These are phyloP conservation scores for Nemurella pictetii DNA, from an alignment of 2,888 invertebrate genomes.

Conservation along the genomic window DNA sequence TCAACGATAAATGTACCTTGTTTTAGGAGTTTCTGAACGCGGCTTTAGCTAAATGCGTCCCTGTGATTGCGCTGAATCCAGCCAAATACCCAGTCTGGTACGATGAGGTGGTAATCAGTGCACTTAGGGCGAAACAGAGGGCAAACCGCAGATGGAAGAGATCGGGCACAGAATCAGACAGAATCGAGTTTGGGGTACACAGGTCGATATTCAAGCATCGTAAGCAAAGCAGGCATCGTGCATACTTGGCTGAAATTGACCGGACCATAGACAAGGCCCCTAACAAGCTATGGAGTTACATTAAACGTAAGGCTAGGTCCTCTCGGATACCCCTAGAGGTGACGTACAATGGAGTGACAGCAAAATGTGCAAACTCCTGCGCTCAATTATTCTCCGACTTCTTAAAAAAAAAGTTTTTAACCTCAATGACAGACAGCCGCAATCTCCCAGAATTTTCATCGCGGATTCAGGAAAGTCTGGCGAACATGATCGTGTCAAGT, in stretches of 20 bases:
- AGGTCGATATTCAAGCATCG: neutral
- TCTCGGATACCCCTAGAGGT: neutral
- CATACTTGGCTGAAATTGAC: neutral
- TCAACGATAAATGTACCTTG: neutral
- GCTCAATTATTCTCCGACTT: conserved; percentile 5
- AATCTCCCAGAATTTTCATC: neutral
- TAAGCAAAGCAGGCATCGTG: neutral
- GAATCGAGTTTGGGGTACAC: neutral
- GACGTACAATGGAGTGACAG: conserved; percentile 1
- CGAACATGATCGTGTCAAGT: neutral
- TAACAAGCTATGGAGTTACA: neutral
- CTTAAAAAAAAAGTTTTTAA: neutral
- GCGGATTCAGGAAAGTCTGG: neutral
- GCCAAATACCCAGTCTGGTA: conserved; percentile 11
- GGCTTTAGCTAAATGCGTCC: neutral
- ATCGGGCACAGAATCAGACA: neutral
- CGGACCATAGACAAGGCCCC: neutral
- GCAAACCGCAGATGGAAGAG: neutral
- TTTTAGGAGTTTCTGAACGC: neutral
- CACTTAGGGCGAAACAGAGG: neutral
- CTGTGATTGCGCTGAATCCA: neutral
- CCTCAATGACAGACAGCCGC: neutral
- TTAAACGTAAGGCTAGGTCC: conserved; percentile 7
- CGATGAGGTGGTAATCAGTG: neutral
- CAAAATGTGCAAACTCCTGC: neutral